Base-by-base conservation (phyloP, 1,140 invertebrate genomes). In the Andrena cerasifolii region DNA sequence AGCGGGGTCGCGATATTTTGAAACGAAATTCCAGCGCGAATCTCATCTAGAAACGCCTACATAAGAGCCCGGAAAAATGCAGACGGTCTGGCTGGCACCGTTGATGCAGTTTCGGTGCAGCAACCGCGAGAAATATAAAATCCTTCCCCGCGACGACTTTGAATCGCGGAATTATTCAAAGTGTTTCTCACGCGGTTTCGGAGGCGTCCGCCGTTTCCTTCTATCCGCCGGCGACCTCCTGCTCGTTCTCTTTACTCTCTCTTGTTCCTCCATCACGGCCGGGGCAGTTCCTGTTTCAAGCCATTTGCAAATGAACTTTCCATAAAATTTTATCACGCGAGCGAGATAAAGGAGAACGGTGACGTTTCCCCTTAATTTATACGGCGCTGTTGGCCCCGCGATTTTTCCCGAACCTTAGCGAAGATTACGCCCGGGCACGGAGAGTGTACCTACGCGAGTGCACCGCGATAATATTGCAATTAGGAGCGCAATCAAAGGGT, bases 131-230 rank as follows among this genome's bases (percentile, higher is more conserved):
- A 89, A 90, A 90, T 91, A 80, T 83, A 90, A 92, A 92, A 91
- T 91, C 89, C 79, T 76, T 81, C 74, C 86, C 79, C 76, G 67
- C 86, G 87, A 80, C 85, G 88, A 90, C 88, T 91, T 88, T 87
- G 90, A 92, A 92, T 92, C 85, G 90, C 75, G 65, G 84, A 90
- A 92, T 92, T 91, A 92, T 91, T 92, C 90, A 92, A 92, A 92
- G 89, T 89, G 85, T 90, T 90, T 91, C 36, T 40, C 90, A 86
- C 89, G 84, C 90, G 86, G 87, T 90, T 90, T 90, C 84, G 83
- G 79, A 53, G 33, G 53, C 72, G 24, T 53, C 33, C 31, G 45
- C 61, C 51, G 31, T 73, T 80, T 71, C 36, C 28, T 47, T 78
- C 58, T 40, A 68, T 67, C 54, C 51, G 16, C 68, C 62, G 33